Conservation (phyloP, 2,888 invertebrate species). For the Congeria kusceri region DNA sequence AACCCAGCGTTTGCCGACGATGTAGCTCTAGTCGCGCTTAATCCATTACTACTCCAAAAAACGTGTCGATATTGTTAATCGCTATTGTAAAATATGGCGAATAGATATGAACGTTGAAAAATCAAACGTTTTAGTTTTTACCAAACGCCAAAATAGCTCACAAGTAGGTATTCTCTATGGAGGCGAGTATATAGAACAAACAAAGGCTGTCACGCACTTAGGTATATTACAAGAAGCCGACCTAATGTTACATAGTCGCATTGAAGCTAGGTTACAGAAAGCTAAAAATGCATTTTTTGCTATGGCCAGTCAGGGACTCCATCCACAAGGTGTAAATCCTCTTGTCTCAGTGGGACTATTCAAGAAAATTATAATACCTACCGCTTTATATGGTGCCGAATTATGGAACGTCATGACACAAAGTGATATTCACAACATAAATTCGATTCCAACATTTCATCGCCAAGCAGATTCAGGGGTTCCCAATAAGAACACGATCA, state of each 20-base stretch:
- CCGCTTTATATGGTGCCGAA: conserved; percentile 20
- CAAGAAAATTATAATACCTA: conserved; percentile 7
- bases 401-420: conserved; percentile 14
- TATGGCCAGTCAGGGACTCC: too few relatives aligned
- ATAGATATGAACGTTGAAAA: too few relatives aligned
- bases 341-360: background rate
- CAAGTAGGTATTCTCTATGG: background rate
- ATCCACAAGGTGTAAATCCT: too few relatives aligned
- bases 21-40: conserved; percentile 6
- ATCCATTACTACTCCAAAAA: background rate
- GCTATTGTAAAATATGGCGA: too few relatives aligned
- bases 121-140: conserved; percentile 7
- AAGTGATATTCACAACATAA: background rate
- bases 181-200: conserved; percentile 15
- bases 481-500: background rate
- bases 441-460: conserved; percentile 21
- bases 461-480: conserved; percentile 16
- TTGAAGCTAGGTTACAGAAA: too few relatives aligned
- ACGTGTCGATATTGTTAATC: too few relatives aligned
- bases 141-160: background rate
- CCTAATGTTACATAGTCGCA: too few relatives aligned
- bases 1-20: too few relatives aligned
- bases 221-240: too few relatives aligned
- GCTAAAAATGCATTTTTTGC: too few relatives aligned
- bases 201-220: too few relatives aligned